Percentiles rank a stretch among this genome's conserved stretches.
These are phyloP conservation scores for Parasteatoda tepidariorum DNA, from an alignment of 1,140 invertebrate genomes.

Conservation along the genomic window DNA sequence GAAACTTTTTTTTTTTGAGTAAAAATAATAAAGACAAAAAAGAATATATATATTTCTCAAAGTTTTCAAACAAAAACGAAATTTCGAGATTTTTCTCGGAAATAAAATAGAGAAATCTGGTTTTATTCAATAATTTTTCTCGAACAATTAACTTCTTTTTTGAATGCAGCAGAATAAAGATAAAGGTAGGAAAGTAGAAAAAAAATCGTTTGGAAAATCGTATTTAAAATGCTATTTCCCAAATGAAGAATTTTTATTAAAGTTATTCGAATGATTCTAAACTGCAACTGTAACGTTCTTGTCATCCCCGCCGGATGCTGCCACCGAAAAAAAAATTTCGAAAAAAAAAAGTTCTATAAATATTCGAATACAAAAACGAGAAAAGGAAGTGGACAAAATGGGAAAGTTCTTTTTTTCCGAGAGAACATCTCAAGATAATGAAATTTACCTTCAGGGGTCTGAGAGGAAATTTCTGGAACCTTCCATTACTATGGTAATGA, in stretches of 20 bases:
- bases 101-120: constrained; percentile 42
- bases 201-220: neutral
- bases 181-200: neutral
- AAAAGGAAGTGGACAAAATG: neutral
- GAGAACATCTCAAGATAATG: constrained; percentile 56
- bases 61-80: no score
- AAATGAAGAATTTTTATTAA: constrained; percentile 26
- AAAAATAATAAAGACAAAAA: no score
- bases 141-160: constrained; percentile 53
- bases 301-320: neutral
- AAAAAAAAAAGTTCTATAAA: no score
- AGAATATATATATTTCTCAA: no score
- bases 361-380: constrained; percentile 4
- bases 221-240: constrained; percentile 7
- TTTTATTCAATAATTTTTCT: constrained; percentile 56
- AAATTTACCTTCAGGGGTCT: constrained; percentile 53
- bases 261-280: constrained; percentile 2
- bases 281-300: constrained; percentile 7
- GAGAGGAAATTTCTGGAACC: constrained; percentile 41
- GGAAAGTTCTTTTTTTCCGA: constrained; percentile 7
- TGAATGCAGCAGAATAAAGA: neutral
- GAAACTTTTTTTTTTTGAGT: constrained; percentile 23
- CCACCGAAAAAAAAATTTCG: neutral
- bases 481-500: constrained; percentile 52
- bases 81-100: constrained; percentile 46